Evolutionary conservation across 2,113 vertebrate genomes (phyloP), one percentile per base, ranked within the genome.

Genomic region (Scophthalmus maximus): DNA sequence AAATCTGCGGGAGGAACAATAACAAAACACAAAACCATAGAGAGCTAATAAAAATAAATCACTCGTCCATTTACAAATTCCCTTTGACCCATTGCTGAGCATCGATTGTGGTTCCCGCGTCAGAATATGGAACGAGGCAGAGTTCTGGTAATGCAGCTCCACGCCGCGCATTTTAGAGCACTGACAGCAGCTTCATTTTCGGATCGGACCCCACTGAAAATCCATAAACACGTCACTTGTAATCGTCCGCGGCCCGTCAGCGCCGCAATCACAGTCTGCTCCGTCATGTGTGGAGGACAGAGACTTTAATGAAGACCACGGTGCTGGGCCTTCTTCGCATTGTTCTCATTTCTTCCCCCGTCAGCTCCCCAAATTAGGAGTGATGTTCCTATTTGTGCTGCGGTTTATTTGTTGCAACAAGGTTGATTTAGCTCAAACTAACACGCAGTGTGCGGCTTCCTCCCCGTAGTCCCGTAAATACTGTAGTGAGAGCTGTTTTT

Each of bases 291-390:
- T 73, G 67, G 82, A 85, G 79, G 87, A 92, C 86, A 81, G 78
- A 73, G 67, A 44, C 63, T 74, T 70, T 90, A 90, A 92, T 89
- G 85, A 90, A 89, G 84, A 83, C 59, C 64, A 68, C 18, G n/a
- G 59, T 44, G 62, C 78, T 59, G 74, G 56, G 69, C 66, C 76
- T 83, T 78, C 18, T 82, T 78, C 11, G 53, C 81, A 83, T 79
- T 86, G 78, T 88, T 88, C 87, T 90, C 67, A 91, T 91, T 91
- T 91, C 88, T 89, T 91, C 88, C 82, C 77, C 76, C 84, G 91
- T 91, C 89, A 72, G 85, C 77, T 91, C 78, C 73, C 57, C 50
- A 91, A 91, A 93, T 92, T 85, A 90, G 91, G 92, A 93, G 85
- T 87, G 91, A 92, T 92, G 90, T 78, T 87, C 75, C 74, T 87